Percentiles rank a stretch among this genome's conserved stretches.
Evolutionary conservation across 92 coral and sea anemone genomes (phyloP).

Genomic region (Epizoanthus ramosus): DNA sequence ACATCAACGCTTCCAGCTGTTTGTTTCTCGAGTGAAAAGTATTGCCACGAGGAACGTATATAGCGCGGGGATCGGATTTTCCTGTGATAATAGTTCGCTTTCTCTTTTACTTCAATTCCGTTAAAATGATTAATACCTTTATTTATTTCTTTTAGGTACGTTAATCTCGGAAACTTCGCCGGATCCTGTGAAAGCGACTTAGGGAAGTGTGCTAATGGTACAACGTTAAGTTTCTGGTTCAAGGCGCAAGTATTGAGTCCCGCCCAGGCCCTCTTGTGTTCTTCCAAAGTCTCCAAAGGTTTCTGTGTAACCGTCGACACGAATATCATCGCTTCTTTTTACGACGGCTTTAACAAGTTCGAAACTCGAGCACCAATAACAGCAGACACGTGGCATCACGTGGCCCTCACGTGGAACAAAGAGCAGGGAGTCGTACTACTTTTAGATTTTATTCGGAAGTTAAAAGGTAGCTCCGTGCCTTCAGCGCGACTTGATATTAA

Average conservation of each 20-base stretch:
- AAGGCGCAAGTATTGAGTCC: neutral
- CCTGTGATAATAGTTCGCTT: too few relatives aligned
- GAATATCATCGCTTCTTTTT: neutral
- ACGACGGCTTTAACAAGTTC: neutral
- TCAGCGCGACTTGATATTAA: neutral
- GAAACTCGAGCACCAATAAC: neutral
- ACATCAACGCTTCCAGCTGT: too few relatives aligned
- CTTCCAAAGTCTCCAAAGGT: neutral
- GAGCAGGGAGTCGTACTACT: slow-evolving; percentile 5
- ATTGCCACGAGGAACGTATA: too few relatives aligned
- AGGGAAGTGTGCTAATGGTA: slow-evolving; percentile 10
- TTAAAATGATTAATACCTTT: neutral
- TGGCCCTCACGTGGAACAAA: slow-evolving; percentile 19
- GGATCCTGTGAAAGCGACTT: slow-evolving; percentile 27
- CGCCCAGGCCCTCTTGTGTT: neutral
- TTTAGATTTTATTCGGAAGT: slow-evolving; percentile 33
- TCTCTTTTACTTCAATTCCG: too few relatives aligned
- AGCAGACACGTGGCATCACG: slow-evolving; percentile 18
- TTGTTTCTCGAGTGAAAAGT: too few relatives aligned
- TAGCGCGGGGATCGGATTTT: too few relatives aligned
- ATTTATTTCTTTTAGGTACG: neutral
- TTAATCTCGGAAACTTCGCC: slow-evolving; percentile 20
- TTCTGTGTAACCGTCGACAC: neutral
- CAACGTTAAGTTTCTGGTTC: slow-evolving; percentile 12
- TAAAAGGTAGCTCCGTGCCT: neutral